Percentiles rank a stretch among this genome's conserved stretches.
phyloP scores from a whole-genome alignment of 1,140 invertebrate species.

The Drosophila repleta region DNA sequence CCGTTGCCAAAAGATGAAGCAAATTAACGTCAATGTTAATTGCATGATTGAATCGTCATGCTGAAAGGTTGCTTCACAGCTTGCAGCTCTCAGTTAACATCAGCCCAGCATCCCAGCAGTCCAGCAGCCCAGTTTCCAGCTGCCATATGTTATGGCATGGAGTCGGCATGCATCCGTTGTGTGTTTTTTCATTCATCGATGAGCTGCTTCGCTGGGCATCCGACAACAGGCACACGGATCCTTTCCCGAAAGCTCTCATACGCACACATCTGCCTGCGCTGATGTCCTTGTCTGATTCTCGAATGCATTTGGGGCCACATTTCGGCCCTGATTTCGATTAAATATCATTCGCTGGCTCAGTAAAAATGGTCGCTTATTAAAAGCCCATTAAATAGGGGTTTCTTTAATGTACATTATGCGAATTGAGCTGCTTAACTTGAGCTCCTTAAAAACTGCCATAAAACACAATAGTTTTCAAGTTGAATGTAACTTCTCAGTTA shows the following conservation, averaged over 20 bases:
- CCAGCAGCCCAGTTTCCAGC: background rate
- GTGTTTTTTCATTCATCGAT: slow-evolving; percentile 28
- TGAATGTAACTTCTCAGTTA: no score
- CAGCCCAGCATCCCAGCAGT: background rate
- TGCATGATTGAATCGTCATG: slow-evolving; percentile 65
- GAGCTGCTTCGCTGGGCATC: slow-evolving; percentile 21
- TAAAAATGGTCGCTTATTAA: slow-evolving; percentile 33
- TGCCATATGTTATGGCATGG: slow-evolving; percentile 1
- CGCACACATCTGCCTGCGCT: slow-evolving; percentile 12
- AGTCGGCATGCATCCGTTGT: slow-evolving; percentile 11
- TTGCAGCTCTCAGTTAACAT: background rate
- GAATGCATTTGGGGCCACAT: slow-evolving; percentile 16
- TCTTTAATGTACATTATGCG: slow-evolving; percentile 17
- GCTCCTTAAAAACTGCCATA: background rate
- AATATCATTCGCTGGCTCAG: slow-evolving; percentile 5
- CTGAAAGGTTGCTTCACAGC: slow-evolving; percentile 16
- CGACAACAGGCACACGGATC: slow-evolving; percentile 24
- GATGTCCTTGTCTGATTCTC: slow-evolving; percentile 23
- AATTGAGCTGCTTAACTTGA: background rate
- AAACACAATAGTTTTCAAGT: background rate
- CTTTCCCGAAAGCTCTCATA: slow-evolving; percentile 1
- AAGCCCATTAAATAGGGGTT: background rate
- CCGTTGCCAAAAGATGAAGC: slow-evolving; percentile 21
- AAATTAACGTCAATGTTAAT: slow-evolving; percentile 76
- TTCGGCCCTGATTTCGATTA: slow-evolving; percentile 19